Conservation (phyloP, 2,797 vertebrate species). For the Lophotriccus pileatus region DNA sequence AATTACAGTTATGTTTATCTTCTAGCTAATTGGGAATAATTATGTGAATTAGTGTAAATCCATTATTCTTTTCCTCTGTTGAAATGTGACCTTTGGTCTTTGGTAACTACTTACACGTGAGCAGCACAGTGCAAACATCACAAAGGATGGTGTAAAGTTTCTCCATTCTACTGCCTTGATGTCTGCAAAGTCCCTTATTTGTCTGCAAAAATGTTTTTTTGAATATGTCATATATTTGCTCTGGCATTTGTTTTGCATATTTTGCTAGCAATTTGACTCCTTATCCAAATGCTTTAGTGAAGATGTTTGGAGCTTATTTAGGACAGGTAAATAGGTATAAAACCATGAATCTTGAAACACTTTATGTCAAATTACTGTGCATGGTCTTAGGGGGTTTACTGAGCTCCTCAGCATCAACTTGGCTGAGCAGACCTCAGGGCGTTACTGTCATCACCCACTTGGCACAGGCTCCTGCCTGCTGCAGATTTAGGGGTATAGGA, state of each 20-base stretch:
- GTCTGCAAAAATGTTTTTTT: background rate
- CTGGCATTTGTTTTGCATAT: background rate
- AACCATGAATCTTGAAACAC: background rate
- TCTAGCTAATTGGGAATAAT: constrained; percentile 25
- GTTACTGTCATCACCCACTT: accelerated
- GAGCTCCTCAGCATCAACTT: background rate
- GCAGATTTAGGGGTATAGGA: background rate
- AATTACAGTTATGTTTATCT: background rate
- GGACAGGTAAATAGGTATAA: background rate
- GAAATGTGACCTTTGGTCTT: constrained; percentile 39
- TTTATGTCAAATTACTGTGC: background rate
- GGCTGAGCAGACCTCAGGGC: background rate
- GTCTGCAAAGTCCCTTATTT: background rate
- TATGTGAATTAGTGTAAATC: background rate
- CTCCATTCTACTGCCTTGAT: background rate
- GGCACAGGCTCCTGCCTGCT: background rate
- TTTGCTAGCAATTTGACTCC: background rate
- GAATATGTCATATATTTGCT: background rate
- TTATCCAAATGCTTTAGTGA: background rate
- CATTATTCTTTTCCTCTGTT: background rate
- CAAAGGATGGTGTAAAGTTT: background rate
- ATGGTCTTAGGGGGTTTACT: accelerated
- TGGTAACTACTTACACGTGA: background rate
- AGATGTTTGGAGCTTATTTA: background rate
- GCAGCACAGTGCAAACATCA: background rate